Base-by-base conservation (phyloP, 1,140 invertebrate genomes). In the Ruditapes philippinarum region DNA sequence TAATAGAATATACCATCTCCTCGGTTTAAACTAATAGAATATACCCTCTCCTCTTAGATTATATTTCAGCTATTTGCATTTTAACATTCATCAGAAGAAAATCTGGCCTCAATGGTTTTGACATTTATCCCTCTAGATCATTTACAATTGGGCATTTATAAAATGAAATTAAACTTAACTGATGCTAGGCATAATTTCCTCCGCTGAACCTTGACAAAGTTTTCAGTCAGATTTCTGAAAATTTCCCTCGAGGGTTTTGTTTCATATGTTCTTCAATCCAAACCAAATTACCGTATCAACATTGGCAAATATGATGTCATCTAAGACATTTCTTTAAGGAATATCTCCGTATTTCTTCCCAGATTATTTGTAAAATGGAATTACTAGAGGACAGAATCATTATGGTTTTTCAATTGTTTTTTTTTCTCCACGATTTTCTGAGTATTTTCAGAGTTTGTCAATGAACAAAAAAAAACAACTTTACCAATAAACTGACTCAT, bases 301-400 rank as follows among this genome's bases (percentile, higher is more conserved):
- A 62, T 28, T 62, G 57, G 57, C 57, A 62, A 62, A 3, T 28
- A n/a, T 62, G 57, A 62, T 62, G 57, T 62, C 57, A 62, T 19
- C 5, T 62, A 28, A 62, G 57, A 62, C 28, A 25, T 62, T 62
- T 62, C 57, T 62, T 62, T 62, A 25, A 62, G 57, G 5, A 62
- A 62, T 62, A 28, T 19, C 57, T 62, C n/a, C 7, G n/a, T 62
- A 5, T 62, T 28, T 62, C 57, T 62, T n/a, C 28, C 57, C 9
- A n/a, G 25, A 62, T 62, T 62, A 62, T 62, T 62, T 62, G 57
- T 62, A 74, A 74, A 74, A 49, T 22, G 28, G n/a, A 42, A 74
- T 74, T 74, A 25, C 70, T 25, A 22, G 9, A 22, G 49, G 70
- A 49, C 70, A 45, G 40, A 49, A 40, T 42, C 40, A 74, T 74